Percentiles rank a stretch among this genome's conserved stretches.
Evolutionary conservation across 2,888 invertebrate genomes (phyloP).

Genomic region (Ganaspis brasiliensis): DNA sequence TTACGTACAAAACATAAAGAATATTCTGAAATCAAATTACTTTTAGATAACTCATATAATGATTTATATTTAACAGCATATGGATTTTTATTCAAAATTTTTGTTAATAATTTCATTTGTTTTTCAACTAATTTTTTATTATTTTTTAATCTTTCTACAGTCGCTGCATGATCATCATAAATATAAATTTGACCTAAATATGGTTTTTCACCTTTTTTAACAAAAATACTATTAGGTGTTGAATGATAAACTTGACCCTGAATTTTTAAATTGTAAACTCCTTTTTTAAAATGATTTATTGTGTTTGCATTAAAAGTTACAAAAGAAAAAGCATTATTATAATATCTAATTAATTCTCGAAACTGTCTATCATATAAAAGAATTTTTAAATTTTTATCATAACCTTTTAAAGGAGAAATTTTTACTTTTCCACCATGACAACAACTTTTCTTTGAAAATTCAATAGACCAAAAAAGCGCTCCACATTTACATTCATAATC

Average conservation of each 20-base stretch:
- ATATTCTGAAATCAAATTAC: too few species aligned
- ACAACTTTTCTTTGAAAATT: slow-evolving; percentile 49
- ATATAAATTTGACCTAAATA: slow-evolving; percentile 43
- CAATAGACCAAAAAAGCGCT: slow-evolving; percentile 45
- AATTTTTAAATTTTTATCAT: slow-evolving; percentile 49
- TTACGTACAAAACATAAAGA: too few species aligned
- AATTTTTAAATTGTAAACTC: slow-evolving; percentile 55
- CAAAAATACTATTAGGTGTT: too few species aligned
- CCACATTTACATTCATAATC: slow-evolving; percentile 44
- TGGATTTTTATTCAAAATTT: too few species aligned
- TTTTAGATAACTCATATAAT: too few species aligned
- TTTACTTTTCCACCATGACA: slow-evolving; percentile 50
- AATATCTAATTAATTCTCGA: slow-evolving; percentile 48
- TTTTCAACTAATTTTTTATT: slow-evolving; percentile 22
- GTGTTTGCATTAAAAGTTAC: slow-evolving; percentile 49
- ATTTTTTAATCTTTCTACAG: slow-evolving; percentile 23
- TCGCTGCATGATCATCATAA: slow-evolving; percentile 25
- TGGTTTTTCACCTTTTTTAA: not conserved
- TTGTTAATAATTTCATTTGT: slow-evolving; percentile 11
- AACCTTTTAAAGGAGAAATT: slow-evolving; percentile 46
- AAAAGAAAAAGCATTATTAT: slow-evolving; percentile 49
- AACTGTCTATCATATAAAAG: slow-evolving; percentile 46
- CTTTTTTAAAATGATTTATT: slow-evolving; percentile 33
- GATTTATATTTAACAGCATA: too few species aligned
- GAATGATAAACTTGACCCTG: slow-evolving; percentile 8